Conservation (phyloP, 2,888 invertebrate genomes). For the Ypsolopha sequella region DNA sequence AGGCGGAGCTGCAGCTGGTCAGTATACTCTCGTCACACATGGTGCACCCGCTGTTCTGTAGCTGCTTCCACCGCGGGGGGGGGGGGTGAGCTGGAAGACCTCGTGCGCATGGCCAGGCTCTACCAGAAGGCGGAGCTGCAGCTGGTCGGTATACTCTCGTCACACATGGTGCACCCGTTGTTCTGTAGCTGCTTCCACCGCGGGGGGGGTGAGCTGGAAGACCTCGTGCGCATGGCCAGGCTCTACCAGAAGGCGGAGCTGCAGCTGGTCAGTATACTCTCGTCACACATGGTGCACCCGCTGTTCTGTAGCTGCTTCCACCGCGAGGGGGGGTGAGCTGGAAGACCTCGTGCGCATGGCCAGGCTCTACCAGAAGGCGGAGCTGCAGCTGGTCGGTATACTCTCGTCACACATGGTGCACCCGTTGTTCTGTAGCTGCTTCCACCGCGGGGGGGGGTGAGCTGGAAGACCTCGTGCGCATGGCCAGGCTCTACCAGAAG, state of each 20-base stretch:
- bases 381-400: constrained; percentile 69
- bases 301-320: constrained; percentile 82
- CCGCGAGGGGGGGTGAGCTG: constrained; percentile 42
- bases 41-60: constrained; percentile 79
- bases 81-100: constrained; percentile 25
- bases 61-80: constrained; percentile 77
- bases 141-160: constrained; percentile 70
- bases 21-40: constrained; percentile 76
- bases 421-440: constrained; percentile 79
- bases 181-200: constrained; percentile 81
- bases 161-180: constrained; percentile 77
- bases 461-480: constrained; percentile 43
- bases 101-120: constrained; percentile 70
- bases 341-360: constrained; percentile 63
- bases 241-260: constrained; percentile 77
- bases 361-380: constrained; percentile 75
- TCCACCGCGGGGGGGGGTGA: constrained; percentile 69
- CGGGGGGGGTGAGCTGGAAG: constrained; percentile 31
- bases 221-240: constrained; percentile 66
- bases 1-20: constrained; percentile 39
- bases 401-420: constrained; percentile 77
- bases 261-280: constrained; percentile 59
- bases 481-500: constrained; percentile 75
- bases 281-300: constrained; percentile 79
- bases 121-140: constrained; percentile 77